These are phyloP conservation scores for Ptilodon capucinus DNA, from an alignment of 2,888 invertebrate species.

Conservation along the genomic window DNA sequence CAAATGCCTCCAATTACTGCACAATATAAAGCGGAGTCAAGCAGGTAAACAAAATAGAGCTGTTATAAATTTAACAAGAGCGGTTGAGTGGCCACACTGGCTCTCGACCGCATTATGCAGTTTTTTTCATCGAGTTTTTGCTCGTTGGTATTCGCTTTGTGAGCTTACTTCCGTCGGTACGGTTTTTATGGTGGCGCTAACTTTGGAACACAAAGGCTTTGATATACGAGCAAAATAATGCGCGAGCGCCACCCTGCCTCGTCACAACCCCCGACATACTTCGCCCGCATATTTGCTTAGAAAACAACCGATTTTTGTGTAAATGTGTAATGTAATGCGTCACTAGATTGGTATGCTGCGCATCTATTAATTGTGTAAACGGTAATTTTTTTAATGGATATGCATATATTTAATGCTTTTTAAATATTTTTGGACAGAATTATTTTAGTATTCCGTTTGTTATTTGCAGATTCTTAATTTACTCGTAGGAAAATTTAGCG, in stretches of 20 bases:
- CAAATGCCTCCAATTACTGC: conserved; percentile 77
- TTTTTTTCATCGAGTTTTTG: conserved; percentile 74
- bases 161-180: conserved; percentile 75
- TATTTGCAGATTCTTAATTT: neutral
- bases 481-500: neutral
- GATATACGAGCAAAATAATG: conserved; percentile 38
- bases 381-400: conserved; percentile 26
- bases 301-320: conserved; percentile 16
- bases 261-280: conserved; percentile 5
- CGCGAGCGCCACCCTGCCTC: conserved; percentile 56
- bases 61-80: conserved; percentile 81
- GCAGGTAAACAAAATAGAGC: conserved; percentile 82
- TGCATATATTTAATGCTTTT: conserved; percentile 32
- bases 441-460: neutral
- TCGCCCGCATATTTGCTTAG: neutral
- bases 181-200: conserved; percentile 77
- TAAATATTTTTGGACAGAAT: conserved; percentile 17
- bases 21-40: conserved; percentile 72
- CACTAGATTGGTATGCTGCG: conserved; percentile 28
- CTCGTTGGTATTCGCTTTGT: conserved; percentile 76
- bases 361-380: conserved; percentile 24
- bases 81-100: conserved; percentile 62
- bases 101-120: conserved; percentile 72
- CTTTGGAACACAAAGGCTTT: conserved; percentile 64
- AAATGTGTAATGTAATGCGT: conserved; percentile 19